These are phyloP conservation scores for Watsonalla binaria DNA, from an alignment of 2,888 invertebrate genomes.

Conservation along the genomic window DNA sequence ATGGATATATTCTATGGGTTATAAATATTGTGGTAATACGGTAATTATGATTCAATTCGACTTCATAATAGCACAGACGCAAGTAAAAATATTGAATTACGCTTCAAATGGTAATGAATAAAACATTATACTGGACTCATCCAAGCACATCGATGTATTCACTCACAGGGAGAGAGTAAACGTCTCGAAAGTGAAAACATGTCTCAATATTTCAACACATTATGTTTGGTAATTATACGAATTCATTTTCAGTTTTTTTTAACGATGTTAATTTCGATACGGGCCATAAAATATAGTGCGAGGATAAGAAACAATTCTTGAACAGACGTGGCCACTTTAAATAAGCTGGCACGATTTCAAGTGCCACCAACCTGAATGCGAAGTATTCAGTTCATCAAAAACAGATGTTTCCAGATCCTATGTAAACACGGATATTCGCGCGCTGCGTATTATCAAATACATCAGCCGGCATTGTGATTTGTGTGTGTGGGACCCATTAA, in stretches of 20 bases:
- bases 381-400: conserved; percentile 76
- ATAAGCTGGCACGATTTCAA: conserved; percentile 77
- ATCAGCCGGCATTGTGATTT: conserved; percentile 26
- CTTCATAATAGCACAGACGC: conserved; percentile 12
- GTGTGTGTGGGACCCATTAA: conserved; percentile 28
- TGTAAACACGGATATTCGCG: conserved; percentile 57
- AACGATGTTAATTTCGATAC: conserved; percentile 42
- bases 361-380: conserved; percentile 70
- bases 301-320: conserved; percentile 65
- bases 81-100: conserved; percentile 5
- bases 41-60: background rate
- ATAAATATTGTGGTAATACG: no score
- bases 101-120: conserved; percentile 30
- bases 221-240: background rate
- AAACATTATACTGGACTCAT: conserved; percentile 33
- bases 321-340: conserved; percentile 74
- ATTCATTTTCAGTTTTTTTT: conserved; percentile 1
- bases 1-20: no score
- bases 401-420: conserved; percentile 68
- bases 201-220: conserved; percentile 15
- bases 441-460: conserved; percentile 41
- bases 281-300: conserved; percentile 48
- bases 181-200: conserved; percentile 53
- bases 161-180: conserved; percentile 48
- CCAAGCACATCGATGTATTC: conserved; percentile 40